phyloP scores from a whole-genome alignment of 2,113 vertebrate genomes.

The Ondatra zibethicus region DNA sequence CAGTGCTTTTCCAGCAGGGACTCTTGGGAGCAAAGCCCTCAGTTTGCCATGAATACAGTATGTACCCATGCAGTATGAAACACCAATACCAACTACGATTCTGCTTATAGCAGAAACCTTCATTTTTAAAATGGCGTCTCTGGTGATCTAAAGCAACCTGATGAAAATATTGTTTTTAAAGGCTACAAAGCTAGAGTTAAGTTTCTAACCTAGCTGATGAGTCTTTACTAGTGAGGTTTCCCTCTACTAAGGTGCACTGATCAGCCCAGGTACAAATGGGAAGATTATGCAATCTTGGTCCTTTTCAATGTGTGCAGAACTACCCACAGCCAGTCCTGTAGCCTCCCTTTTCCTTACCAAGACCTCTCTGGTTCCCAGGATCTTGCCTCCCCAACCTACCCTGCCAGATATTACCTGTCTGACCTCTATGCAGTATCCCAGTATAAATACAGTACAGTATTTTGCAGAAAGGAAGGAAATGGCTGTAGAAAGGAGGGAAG shows the following conservation, averaged over 20 bases:
- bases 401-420: neutral
- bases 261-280: neutral
- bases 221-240: neutral
- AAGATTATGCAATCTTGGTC: neutral
- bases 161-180: neutral
- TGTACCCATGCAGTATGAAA: neutral
- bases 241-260: neutral
- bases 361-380: neutral
- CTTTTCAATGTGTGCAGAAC: neutral
- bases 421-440: neutral
- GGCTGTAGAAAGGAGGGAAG: neutral
- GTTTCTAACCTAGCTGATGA: neutral
- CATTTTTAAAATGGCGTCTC: slow-evolving; percentile 30
- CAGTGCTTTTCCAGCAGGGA: neutral
- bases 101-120: neutral
- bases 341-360: neutral
- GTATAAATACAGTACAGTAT: neutral
- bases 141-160: neutral
- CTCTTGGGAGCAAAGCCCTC: slow-evolving; percentile 13
- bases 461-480: neutral
- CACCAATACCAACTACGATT: neutral
- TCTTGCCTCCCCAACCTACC: fast-evolving
- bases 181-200: neutral
- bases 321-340: neutral
- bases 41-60: neutral